Evolutionary conservation across 2,113 vertebrate species (phyloP), one percentile per base, ranked within the genome.

Genomic region (Alligator mississippiensis): DNA sequence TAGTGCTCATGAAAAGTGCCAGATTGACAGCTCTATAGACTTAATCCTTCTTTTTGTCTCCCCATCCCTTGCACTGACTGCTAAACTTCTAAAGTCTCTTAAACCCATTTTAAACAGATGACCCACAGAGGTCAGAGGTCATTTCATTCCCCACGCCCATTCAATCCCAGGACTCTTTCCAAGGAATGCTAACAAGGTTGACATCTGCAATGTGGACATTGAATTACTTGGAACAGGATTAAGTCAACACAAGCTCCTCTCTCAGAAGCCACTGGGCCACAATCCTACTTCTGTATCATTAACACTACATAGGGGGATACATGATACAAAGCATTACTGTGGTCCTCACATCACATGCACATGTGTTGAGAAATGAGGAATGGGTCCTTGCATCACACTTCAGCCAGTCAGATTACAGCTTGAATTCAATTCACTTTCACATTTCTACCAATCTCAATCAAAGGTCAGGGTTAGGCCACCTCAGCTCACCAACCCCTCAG

Each of bases 281-380:
- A 7, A 27, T 59, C 28, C 5, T 38, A 12, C 28, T 25, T 25
- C 18, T 1, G 0, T 34, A 6, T 54, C 18, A 22, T 47, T 0
- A 1, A 21, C 54, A 15, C 11, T 4, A 1, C 22, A 18, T 9
- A 11, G 21, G 34, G 72, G 47, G 30, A 30, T 13, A 13, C 22
- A 6, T 12, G 84, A 5, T 0, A 1, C 58, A 6, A n/a, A 87
- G 77, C 15, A 12, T 70, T 24, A 7, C 34, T 2, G 3, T 6
- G 0, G 1, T 9, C 25, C 25, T 28, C 61, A 21, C n/a, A 66
- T 74, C 13, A 15, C 66, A 78, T 1, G 13, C 25, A n/a, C 11
- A 15, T 9, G 1, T 28, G 17, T 21, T 2, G 2, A 22, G n/a
- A 68, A 68, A 18, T 30, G 9, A 30, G 30, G 17, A 18, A 30